Evolutionary conservation across 2,113 vertebrate species (phyloP).

Genomic region (Thamnophis sirtalis): DNA sequence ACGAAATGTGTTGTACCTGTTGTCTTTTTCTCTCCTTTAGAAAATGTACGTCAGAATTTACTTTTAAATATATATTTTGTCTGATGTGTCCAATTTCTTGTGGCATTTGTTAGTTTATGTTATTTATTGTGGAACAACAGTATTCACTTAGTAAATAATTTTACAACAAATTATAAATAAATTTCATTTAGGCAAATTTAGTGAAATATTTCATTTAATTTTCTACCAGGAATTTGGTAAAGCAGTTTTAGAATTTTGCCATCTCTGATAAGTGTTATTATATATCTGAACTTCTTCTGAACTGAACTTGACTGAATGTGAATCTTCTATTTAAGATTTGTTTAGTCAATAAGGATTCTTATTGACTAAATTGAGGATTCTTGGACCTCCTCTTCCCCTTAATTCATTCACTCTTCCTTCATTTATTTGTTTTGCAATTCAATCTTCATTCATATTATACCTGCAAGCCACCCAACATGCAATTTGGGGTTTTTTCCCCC

Average conservation of each 20-base stretch:
- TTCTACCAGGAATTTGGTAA: neutral
- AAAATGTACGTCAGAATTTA: neutral
- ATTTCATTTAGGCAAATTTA: neutral
- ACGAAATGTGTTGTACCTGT: neutral
- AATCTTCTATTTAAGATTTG: neutral
- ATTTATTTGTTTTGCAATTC: neutral
- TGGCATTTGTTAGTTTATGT: neutral
- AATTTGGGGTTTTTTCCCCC: neutral
- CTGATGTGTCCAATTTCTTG: neutral
- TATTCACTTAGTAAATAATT: neutral
- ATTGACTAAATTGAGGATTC: too few species aligned
- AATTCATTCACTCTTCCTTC: neutral
- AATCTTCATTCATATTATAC: neutral
- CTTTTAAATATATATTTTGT: neutral
- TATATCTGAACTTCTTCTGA: neutral
- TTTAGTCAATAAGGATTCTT: neutral
- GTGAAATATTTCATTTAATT: neutral
- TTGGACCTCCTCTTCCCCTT: neutral
- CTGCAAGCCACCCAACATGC: too few species aligned
- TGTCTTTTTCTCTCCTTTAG: neutral
- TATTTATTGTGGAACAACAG: neutral
- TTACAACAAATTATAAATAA: neutral
- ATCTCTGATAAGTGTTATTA: neutral
- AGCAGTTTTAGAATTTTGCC: neutral
- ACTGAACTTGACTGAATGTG: neutral